These are phyloP conservation scores for Drosophila parabipectinata DNA, from an alignment of 1,140 invertebrate species.

Conservation along the genomic window DNA sequence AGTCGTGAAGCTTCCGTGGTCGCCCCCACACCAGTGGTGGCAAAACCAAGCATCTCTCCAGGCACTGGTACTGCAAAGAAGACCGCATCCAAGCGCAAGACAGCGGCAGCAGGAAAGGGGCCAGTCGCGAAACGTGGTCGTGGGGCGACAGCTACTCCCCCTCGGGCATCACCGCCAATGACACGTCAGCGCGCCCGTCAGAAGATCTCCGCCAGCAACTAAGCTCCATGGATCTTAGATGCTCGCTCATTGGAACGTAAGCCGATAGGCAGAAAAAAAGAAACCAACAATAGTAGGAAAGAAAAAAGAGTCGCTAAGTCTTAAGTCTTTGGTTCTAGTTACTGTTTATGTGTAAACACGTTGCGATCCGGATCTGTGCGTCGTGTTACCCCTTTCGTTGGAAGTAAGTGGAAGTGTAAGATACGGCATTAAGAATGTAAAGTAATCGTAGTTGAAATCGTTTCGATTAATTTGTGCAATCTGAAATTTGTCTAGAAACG, in stretches of 20 bases:
- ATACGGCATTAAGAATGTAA: constrained; percentile 25
- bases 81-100: constrained; percentile 31
- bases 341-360: constrained; percentile 45
- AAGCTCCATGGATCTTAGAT: constrained; percentile 11
- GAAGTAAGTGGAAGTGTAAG: constrained; percentile 25
- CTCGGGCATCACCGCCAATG: constrained; percentile 65
- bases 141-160: constrained; percentile 35
- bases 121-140: constrained; percentile 19
- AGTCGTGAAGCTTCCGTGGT: constrained; percentile 19
- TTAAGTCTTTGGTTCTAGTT: constrained; percentile 68
- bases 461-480: constrained; percentile 28
- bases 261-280: constrained; percentile 30
- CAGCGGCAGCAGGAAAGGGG: constrained; percentile 13
- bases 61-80: background rate
- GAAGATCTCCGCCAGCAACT: constrained; percentile 70
- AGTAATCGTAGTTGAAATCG: constrained; percentile 7
- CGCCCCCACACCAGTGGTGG: background rate
- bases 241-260: constrained; percentile 27
- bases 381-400: constrained; percentile 15
- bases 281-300: constrained; percentile 32
- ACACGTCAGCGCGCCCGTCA: constrained; percentile 68
- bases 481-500: background rate
- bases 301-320: constrained; percentile 30
- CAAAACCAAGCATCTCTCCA: constrained; percentile 2
- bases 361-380: background rate